Evolutionary conservation across 2,888 invertebrate species (phyloP).

Genomic region (Mylabris sibirica): DNA sequence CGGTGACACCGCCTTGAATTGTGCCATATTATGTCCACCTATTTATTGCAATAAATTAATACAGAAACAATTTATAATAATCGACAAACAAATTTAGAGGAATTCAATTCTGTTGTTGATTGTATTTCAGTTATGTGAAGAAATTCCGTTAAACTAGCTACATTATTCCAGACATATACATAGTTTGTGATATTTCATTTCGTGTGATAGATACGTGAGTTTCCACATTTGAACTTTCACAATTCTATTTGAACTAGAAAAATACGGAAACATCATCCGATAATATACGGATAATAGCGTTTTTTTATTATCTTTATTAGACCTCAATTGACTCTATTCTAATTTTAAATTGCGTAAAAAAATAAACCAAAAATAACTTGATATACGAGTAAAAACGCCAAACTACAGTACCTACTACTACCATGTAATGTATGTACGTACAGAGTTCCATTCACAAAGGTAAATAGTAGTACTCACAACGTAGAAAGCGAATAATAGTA

Average conservation of each 20-base stretch:
- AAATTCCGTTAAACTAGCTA: constrained; percentile 10
- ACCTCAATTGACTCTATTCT: no score
- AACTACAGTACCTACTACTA: no score
- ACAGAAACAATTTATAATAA: background rate
- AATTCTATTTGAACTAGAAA: background rate
- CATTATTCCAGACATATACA: background rate
- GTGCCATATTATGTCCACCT: constrained; percentile 6
- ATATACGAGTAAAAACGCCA: no score
- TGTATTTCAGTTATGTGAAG: background rate
- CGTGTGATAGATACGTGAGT: constrained; percentile 12
- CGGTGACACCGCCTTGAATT: constrained; percentile 2
- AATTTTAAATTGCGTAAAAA: no score
- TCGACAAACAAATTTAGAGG: background rate
- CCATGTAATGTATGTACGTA: constrained; percentile 23
- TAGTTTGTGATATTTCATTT: background rate
- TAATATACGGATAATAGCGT: background rate
- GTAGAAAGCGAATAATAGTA: constrained; percentile 39
- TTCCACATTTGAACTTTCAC: constrained; percentile 7
- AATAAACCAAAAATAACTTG: no score
- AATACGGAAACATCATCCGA: background rate
- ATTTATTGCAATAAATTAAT: background rate
- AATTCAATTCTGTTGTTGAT: background rate
- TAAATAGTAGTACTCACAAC: constrained; percentile 32
- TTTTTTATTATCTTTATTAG: no score
- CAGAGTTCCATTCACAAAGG: constrained; percentile 34